These are phyloP conservation scores for Drosophila novamexicana DNA, from an alignment of 1,140 invertebrate species.

Conservation along the genomic window DNA sequence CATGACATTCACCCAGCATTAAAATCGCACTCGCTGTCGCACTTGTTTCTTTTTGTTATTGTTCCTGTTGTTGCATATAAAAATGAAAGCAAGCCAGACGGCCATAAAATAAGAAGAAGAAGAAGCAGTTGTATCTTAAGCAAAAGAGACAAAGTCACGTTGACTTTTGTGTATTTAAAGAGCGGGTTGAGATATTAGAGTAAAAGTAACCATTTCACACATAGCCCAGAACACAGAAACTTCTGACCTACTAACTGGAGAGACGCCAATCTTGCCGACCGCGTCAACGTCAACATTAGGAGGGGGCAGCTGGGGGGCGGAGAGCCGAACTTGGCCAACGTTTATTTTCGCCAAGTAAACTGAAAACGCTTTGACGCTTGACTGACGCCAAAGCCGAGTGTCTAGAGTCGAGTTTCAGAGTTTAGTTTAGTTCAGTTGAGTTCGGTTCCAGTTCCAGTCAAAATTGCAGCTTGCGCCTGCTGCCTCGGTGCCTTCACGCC, in stretches of 20 bases:
- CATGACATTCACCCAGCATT: constrained; percentile 77
- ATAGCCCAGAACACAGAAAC: constrained; percentile 56
- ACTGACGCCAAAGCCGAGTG: constrained; percentile 57
- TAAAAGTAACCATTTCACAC: constrained; percentile 70
- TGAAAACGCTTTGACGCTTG: constrained; percentile 77
- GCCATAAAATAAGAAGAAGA: constrained; percentile 54
- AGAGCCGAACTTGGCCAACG: constrained; percentile 62
- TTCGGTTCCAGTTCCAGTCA: constrained; percentile 19
- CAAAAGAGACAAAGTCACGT: constrained; percentile 76
- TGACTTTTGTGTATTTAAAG: constrained; percentile 55
- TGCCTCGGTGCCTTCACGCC: constrained; percentile 35
- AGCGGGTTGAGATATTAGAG: constrained; percentile 42
- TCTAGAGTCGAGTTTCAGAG: constrained; percentile 13
- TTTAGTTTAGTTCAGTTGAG: constrained; percentile 16
- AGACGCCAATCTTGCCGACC: constrained; percentile 1
- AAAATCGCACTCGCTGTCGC: constrained; percentile 55
- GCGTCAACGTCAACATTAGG: neutral
- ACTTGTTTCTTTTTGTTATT: neutral
- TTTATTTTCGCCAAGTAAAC: constrained; percentile 57
- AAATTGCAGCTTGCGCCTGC: constrained; percentile 42
- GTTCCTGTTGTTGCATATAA: constrained; percentile 49
- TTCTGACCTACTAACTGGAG: constrained; percentile 73
- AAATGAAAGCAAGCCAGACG: constrained; percentile 73
- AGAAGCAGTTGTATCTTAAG: constrained; percentile 51
- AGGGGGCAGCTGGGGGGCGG: constrained; percentile 3